phyloP scores from a whole-genome alignment of 2,888 invertebrate species.

The Bellardia pandia region DNA sequence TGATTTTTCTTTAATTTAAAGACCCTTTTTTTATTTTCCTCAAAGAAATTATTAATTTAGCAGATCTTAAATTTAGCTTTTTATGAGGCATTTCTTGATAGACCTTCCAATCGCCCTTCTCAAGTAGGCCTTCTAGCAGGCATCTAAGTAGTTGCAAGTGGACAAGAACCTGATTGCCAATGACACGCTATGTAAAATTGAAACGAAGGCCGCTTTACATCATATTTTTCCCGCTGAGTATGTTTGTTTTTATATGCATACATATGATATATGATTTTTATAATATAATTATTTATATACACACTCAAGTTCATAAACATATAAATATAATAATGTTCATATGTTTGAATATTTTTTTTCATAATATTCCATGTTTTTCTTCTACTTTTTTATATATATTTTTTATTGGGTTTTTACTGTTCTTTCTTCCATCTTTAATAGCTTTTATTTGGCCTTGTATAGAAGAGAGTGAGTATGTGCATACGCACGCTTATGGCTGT shows the following conservation, averaged over 20 bases:
- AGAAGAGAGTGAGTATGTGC: not conserved
- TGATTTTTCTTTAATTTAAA: too few species aligned
- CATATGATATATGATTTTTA: slow-evolving; percentile 11
- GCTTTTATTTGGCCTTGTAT: not conserved
- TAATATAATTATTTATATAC: slow-evolving; percentile 19
- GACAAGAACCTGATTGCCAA: too few species aligned
- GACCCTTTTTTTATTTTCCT: too few species aligned
- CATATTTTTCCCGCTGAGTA: not conserved
- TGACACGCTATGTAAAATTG: too few species aligned
- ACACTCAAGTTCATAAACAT: not conserved
- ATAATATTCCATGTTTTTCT: not conserved
- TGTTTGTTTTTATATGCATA: not conserved
- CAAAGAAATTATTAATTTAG: too few species aligned
- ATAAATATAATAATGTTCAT: not conserved
- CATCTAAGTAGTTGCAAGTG: too few species aligned
- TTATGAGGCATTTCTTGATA: too few species aligned
- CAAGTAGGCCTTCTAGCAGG: too few species aligned
- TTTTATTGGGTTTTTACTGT: not conserved
- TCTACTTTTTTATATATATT: not conserved
- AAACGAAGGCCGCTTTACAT: too few species aligned
- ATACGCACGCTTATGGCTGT: not conserved
- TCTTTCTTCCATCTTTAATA: not conserved
- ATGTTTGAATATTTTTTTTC: not conserved
- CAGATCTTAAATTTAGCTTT: too few species aligned
- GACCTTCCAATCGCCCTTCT: too few species aligned